These are phyloP conservation scores for Drosophila monieri DNA, from an alignment of 2,888 invertebrate species.

Conservation along the genomic window DNA sequence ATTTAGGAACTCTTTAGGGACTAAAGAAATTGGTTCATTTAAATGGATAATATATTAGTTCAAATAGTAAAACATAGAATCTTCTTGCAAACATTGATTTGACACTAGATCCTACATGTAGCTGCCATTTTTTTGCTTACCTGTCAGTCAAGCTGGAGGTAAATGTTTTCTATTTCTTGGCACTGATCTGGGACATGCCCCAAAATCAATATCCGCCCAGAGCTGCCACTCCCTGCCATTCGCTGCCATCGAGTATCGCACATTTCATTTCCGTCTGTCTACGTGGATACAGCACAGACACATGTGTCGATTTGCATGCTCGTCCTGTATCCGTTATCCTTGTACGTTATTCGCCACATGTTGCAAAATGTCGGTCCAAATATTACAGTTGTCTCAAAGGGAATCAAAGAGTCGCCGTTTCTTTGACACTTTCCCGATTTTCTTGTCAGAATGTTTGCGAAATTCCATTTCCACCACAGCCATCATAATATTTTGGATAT, in stretches of 20 bases:
- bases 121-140: conserved; percentile 11
- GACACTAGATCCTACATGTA: conserved; percentile 18
- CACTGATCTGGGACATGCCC: conserved; percentile 19
- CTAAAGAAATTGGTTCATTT: too few species aligned
- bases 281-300: conserved; percentile 26
- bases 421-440: conserved; percentile 35
- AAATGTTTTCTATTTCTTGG: conserved; percentile 33
- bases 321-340: conserved; percentile 12
- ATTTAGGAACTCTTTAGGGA: too few species aligned
- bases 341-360: conserved; percentile 21
- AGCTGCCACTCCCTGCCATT: conserved; percentile 19
- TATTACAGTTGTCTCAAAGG: conserved; percentile 29
- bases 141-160: conserved; percentile 17
- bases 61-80: not conserved
- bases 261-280: conserved; percentile 60
- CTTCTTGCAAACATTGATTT: conserved; percentile 17
- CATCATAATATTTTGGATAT: not conserved
- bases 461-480: not conserved
- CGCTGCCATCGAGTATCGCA: conserved; percentile 49
- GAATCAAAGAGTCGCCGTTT: conserved; percentile 3
- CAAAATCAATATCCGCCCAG: conserved; percentile 61
- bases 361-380: conserved; percentile 27
- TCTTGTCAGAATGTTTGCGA: conserved; percentile 14
- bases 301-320: conserved; percentile 51
- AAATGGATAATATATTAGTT: not conserved